A percentile compares a stretch with the other conserved stretches of the same genome.
These are phyloP conservation scores for Drosophila athabasca DNA, from an alignment of 1,140 invertebrate genomes.

Conservation along the genomic window DNA sequence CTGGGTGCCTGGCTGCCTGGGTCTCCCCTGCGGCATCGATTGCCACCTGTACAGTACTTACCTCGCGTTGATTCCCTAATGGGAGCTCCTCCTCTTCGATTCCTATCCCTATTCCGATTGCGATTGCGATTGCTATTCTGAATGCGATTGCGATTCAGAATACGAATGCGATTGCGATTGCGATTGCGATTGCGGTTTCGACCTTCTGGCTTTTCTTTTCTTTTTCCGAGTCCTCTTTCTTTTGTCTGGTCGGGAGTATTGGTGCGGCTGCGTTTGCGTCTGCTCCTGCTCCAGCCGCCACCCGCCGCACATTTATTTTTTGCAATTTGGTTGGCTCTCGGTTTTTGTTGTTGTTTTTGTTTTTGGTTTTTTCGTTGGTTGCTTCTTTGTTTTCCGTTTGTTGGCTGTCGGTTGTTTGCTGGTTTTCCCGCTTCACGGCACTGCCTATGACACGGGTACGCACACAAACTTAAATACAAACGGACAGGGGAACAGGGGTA, in stretches of 20 bases:
- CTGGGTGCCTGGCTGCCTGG: too few relatives aligned
- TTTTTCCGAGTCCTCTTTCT: slow-evolving; percentile 65
- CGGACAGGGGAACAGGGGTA: neutral
- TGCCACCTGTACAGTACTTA: slow-evolving; percentile 39
- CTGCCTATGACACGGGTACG: slow-evolving; percentile 9
- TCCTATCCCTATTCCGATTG: slow-evolving; percentile 21
- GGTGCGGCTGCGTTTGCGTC: slow-evolving; percentile 6
- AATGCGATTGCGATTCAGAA: slow-evolving; percentile 27
- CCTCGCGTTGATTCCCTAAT: slow-evolving; percentile 55
- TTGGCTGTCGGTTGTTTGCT: slow-evolving; percentile 21
- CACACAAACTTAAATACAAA: slow-evolving; percentile 37
- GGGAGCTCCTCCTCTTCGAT: slow-evolving; percentile 31
- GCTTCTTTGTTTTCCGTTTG: slow-evolving; percentile 18
- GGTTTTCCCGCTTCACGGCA: slow-evolving; percentile 33
- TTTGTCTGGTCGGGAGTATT: slow-evolving; percentile 50
- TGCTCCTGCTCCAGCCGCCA: slow-evolving; percentile 42
- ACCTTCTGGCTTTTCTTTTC: slow-evolving; percentile 28
- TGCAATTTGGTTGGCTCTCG: slow-evolving; percentile 53
- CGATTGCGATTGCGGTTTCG: neutral
- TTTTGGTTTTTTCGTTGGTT: slow-evolving; percentile 1
- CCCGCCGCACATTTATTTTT: slow-evolving; percentile 66
- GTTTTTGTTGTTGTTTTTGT: slow-evolving; percentile 7
- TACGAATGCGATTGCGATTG: slow-evolving; percentile 39
- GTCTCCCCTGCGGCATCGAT: slow-evolving; percentile 2
- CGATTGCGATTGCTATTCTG: too few relatives aligned